Evolutionary conservation across 1,140 invertebrate genomes (phyloP).

Genomic region (Mizuhopecten yessoensis): DNA sequence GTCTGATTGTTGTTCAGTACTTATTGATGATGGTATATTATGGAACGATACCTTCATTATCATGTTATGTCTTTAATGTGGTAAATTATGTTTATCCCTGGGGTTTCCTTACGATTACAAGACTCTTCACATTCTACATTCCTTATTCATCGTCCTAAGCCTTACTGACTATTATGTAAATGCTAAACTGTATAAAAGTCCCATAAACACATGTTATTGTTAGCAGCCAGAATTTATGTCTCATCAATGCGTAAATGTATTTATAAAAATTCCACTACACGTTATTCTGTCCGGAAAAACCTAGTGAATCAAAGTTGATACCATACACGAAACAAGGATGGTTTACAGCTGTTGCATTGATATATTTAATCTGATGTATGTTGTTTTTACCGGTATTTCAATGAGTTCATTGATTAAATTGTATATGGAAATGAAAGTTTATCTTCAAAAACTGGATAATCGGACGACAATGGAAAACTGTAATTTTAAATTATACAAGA

Average conservation of each 20-base stretch:
- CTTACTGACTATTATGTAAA: neutral
- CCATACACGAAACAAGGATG: neutral
- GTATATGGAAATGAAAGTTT: too few species aligned
- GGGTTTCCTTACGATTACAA: neutral
- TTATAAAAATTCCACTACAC: neutral
- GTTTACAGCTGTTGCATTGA: neutral
- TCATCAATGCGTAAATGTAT: neutral
- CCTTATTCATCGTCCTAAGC: neutral
- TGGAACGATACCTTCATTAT: constrained; percentile 1
- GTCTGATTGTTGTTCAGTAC: neutral
- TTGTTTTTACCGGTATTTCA: neutral
- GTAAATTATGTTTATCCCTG: constrained; percentile 11
- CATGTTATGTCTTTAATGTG: neutral
- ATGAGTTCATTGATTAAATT: neutral
- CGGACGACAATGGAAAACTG: too few species aligned
- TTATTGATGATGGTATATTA: constrained; percentile 34
- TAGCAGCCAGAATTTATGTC: neutral
- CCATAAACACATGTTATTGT: neutral
- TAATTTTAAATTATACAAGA: too few species aligned
- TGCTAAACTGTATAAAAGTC: neutral
- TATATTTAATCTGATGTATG: neutral
- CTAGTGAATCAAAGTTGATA: neutral
- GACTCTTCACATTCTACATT: neutral
- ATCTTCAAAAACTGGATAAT: too few species aligned
- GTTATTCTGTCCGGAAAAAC: neutral